phyloP scores from a whole-genome alignment of 2,888 invertebrate genomes.

The Lysandra bellargus region DNA sequence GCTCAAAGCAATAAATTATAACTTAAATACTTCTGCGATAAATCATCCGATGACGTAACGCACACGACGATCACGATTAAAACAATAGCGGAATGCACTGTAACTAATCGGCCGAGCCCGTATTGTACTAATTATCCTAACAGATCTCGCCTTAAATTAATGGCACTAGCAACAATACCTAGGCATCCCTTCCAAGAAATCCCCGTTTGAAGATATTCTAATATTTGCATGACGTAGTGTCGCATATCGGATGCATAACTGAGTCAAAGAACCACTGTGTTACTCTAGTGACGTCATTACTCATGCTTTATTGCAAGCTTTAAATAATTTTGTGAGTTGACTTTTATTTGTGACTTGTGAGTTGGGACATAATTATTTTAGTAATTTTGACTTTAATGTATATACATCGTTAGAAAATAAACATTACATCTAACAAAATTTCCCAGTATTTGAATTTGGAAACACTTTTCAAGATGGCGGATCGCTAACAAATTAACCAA shows the following conservation, averaged over 20 bases:
- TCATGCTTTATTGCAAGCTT: not conserved
- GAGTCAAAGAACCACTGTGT: constrained; percentile 13
- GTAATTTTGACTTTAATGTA: too few relatives aligned
- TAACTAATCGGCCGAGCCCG: constrained; percentile 48
- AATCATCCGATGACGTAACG: constrained; percentile 32
- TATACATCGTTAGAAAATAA: too few relatives aligned
- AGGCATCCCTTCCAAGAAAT: constrained; percentile 43
- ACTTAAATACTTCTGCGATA: constrained; percentile 26
- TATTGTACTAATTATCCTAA: constrained; percentile 55
- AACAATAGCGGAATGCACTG: constrained; percentile 32
- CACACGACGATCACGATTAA: constrained; percentile 32
- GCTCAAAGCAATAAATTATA: constrained; percentile 43
- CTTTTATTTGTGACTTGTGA: too few relatives aligned
- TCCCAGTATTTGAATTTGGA: not conserved
- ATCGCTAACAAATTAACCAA: constrained; percentile 5
- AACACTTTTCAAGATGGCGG: constrained; percentile 12
- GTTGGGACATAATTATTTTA: too few relatives aligned
- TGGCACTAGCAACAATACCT: constrained; percentile 50
- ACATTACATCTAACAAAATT: not conserved
- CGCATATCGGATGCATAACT: not conserved
- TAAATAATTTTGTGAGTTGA: not conserved
- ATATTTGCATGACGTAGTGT: constrained; percentile 27
- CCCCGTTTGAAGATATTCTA: constrained; percentile 32
- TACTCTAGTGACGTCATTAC: not conserved
- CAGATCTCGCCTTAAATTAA: constrained; percentile 50